Evolutionary conservation across 2,888 invertebrate species (phyloP).

Genomic region (Apeira syringaria): DNA sequence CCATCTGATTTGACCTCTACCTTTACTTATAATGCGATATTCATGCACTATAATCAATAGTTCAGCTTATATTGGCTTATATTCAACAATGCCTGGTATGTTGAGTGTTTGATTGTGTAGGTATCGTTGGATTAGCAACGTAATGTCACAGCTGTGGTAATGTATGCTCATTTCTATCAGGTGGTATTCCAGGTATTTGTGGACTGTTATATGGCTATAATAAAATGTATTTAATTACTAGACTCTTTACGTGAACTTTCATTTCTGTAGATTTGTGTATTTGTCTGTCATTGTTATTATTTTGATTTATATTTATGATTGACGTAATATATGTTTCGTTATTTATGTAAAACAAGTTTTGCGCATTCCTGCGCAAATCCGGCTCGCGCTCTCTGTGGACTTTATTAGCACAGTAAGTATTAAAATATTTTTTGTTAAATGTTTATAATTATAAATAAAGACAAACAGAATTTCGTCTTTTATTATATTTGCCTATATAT

Average conservation of each 20-base stretch:
- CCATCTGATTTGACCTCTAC: slow-evolving; percentile 53
- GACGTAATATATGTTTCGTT: slow-evolving; percentile 2
- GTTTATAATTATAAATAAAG: too few species aligned
- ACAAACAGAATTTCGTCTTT: too few species aligned
- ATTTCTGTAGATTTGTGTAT: slow-evolving; percentile 17
- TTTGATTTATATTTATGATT: slow-evolving; percentile 6
- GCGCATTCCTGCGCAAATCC: neutral
- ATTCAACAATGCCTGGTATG: slow-evolving; percentile 55
- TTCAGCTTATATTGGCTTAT: slow-evolving; percentile 38
- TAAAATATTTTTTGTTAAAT: too few species aligned
- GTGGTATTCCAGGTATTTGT: slow-evolving; percentile 41
- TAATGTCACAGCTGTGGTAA: too few species aligned
- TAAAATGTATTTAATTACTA: slow-evolving; percentile 14
- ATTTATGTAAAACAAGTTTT: neutral
- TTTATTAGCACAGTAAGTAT: too few species aligned
- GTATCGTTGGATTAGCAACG: slow-evolving; percentile 31
- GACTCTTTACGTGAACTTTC: slow-evolving; percentile 6
- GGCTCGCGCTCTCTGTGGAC: too few species aligned
- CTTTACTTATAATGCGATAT: slow-evolving; percentile 29
- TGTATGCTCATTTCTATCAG: slow-evolving; percentile 45
- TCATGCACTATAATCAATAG: slow-evolving; percentile 26
- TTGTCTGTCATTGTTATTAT: slow-evolving; percentile 16
- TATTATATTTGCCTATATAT: too few species aligned
- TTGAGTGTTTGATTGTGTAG: slow-evolving; percentile 49
- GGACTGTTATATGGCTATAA: slow-evolving; percentile 43